Percentiles rank a stretch among this genome's conserved stretches.
phyloP scores from a whole-genome alignment of 2,888 invertebrate species.

The Phrixothrix hirtus region DNA sequence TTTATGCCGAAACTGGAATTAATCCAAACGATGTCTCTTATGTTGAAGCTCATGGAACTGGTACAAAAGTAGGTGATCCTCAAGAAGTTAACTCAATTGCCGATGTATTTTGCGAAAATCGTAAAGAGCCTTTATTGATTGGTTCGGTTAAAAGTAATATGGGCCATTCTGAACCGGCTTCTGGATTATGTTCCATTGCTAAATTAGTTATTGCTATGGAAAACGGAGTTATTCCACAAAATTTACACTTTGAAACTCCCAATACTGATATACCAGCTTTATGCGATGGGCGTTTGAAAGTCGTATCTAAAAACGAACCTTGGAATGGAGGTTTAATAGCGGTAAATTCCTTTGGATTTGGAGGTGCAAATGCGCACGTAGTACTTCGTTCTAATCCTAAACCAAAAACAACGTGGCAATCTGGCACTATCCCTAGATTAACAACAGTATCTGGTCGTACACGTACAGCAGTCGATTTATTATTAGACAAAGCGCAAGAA shows the following conservation, averaged over 20 bases:
- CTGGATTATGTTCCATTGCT: slow-evolving; percentile 87
- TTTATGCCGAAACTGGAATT: slow-evolving; percentile 81
- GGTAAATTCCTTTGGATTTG: slow-evolving; percentile 97
- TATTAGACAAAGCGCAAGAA: slow-evolving; percentile 67
- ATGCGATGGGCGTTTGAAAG: slow-evolving; percentile 85
- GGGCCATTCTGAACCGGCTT: slow-evolving; percentile 96
- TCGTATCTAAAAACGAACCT: slow-evolving; percentile 78
- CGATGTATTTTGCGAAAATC: slow-evolving; percentile 84
- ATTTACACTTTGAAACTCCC: slow-evolving; percentile 85
- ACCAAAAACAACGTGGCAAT: slow-evolving; percentile 63
- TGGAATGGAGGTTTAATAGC: slow-evolving; percentile 93
- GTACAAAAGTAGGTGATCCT: slow-evolving; percentile 97
- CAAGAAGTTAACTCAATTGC: slow-evolving; percentile 96
- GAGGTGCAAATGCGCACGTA: slow-evolving; percentile 94
- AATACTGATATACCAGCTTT: slow-evolving; percentile 93
- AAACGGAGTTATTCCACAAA: slow-evolving; percentile 82
- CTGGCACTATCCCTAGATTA: slow-evolving; percentile 67
- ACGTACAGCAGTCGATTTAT: slow-evolving; percentile 70
- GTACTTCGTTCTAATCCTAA: slow-evolving; percentile 80
- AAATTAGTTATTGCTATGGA: slow-evolving; percentile 95
- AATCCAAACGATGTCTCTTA: slow-evolving; percentile 84
- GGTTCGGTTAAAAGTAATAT: slow-evolving; percentile 98
- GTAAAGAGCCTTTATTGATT: slow-evolving; percentile 79
- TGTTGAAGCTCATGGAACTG: slow-evolving; percentile 98
- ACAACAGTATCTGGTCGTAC: slow-evolving; percentile 85